Percentiles rank a stretch among this genome's conserved stretches.
Evolutionary conservation across 2,113 vertebrate species (phyloP).

Genomic region (Sebastes fasciatus): DNA sequence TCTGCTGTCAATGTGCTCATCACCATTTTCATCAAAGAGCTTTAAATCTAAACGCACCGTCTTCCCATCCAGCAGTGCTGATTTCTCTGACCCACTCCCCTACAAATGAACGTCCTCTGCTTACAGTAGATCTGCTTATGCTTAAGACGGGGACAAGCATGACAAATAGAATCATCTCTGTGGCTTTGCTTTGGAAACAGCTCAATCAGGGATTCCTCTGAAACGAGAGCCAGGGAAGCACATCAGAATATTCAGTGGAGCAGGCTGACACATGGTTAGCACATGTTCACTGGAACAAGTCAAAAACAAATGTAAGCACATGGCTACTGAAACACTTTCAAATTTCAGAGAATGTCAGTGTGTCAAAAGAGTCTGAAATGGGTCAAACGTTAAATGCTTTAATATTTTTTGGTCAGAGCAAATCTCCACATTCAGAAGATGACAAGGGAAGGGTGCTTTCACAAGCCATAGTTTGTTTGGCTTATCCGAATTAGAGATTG

Average conservation of each 20-base stretch:
- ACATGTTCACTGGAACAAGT: conserved; percentile 36
- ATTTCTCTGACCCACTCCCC: background rate
- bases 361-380: conserved; percentile 8
- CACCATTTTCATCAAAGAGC: background rate
- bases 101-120: conserved; percentile 12
- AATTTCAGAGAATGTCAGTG: conserved; percentile 21
- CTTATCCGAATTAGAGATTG: too few relatives aligned
- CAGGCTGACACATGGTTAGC: conserved; percentile 28
- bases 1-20: background rate
- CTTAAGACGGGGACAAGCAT: conserved; percentile 10
- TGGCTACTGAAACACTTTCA: conserved; percentile 8
- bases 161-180: conserved; percentile 4
- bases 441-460: background rate
- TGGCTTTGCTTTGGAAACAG: conserved; percentile 21
- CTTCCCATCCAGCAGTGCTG: background rate
- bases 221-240: conserved; percentile 36
- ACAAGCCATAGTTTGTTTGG: too few relatives aligned
- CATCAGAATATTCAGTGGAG: conserved; percentile 10
- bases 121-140: conserved; percentile 21
- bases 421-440: conserved; percentile 2
- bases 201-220: conserved; percentile 28
- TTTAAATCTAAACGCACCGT: background rate
- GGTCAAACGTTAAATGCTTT: background rate
- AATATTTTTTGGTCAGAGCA: conserved; percentile 6
- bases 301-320: conserved; percentile 10